Percentiles rank a stretch among this genome's conserved stretches.
Evolutionary conservation across 2,113 vertebrate genomes (phyloP).

Genomic region (Cepphus grylle): DNA sequence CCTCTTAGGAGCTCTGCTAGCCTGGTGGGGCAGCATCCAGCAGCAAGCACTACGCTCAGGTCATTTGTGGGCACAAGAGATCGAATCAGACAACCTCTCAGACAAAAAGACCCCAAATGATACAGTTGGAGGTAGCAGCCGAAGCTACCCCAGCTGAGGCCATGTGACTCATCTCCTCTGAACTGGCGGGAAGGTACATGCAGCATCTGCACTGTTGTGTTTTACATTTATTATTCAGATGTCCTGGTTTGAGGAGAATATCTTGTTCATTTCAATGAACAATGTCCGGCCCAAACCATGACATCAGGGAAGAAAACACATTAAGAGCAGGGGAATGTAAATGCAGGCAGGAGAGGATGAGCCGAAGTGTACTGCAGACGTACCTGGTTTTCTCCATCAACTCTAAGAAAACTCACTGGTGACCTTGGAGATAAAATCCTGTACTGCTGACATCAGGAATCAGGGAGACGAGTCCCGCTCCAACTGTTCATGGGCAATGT

Average conservation of each 20-base stretch:
- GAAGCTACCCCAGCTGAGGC: neutral
- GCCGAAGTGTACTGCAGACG: neutral
- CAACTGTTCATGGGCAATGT: neutral
- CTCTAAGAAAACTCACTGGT: neutral
- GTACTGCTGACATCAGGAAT: neutral
- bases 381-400: neutral
- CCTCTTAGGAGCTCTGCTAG: neutral
- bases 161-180: neutral
- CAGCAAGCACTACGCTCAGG: neutral
- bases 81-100: neutral
- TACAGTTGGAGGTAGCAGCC: neutral
- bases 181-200: neutral
- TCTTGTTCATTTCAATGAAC: neutral
- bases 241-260: neutral
- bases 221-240: neutral
- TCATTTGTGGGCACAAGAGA: neutral
- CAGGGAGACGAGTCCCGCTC: neutral
- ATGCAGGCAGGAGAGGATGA: neutral
- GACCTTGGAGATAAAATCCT: neutral
- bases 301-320: neutral
- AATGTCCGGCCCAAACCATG: neutral
- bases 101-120: neutral
- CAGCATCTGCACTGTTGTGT: neutral
- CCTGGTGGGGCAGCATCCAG: neutral
- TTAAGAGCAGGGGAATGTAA: neutral